Evolutionary conservation across 1,140 invertebrate genomes (phyloP), one percentile per base, ranked within the genome.

Genomic region (Brachionus plicatilis): DNA sequence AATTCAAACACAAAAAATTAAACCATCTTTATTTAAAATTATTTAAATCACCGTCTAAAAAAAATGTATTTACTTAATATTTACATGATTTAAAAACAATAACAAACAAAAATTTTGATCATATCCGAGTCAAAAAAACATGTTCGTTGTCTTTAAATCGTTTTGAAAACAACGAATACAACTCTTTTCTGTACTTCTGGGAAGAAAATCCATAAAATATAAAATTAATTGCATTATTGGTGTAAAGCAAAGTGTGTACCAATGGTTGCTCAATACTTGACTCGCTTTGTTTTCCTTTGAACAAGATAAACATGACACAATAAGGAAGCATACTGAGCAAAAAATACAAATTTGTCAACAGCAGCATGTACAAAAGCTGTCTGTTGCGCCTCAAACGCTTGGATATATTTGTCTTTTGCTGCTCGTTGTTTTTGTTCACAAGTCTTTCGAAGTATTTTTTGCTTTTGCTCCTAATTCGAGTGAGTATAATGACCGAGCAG

Each of bases 181-280:
- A 43, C 17, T 80, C 78, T 37, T 53, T 27, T 80, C 78, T 53
- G 12, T 60, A 80, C n/a, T 65, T 56, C 37, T 80, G 78, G 8
- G 78, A 80, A 4, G 78, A 80, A 33, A 80, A 33, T 12, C 78
- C 78, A 43, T 80, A 80, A 27, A 80, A 80, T 56, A 80, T 5
- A 65, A 80, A 80, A 80, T 80, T 80, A 43, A 80, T 37, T 20
- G 78, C 50, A 80, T 80, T 60, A 56, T 80, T 80, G 14, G 78
- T 60, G 20, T 80, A 80, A 41, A 80, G 47, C n/a, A 80, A 17
- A 5, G 50, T 60, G 17, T 80, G 78, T 37, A 80, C 78, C 20
- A 56, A 65, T 17, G 41, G 37, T 17, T 80, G 78, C n/a, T 50
- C 78, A 65, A 80, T 27, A 14, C 7, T 65, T n/a, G 43, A 33